Base-by-base conservation (phyloP, 1,140 invertebrate genomes). In the Leptinotarsa lineolata region DNA sequence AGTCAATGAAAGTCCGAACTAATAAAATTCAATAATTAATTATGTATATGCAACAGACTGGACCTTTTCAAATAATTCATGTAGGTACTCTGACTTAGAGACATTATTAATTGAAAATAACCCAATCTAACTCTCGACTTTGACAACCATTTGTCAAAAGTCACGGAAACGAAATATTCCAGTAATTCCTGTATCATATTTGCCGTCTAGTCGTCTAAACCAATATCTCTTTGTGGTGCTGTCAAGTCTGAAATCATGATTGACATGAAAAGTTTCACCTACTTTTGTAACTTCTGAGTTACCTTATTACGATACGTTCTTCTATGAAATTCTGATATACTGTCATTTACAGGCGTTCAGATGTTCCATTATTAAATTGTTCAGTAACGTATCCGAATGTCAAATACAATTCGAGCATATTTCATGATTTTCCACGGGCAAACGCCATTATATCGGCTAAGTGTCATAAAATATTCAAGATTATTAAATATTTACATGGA, bases 401-500 rank as follows among this genome's bases (percentile, higher is more conserved):
- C 61, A 64, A 64, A 22, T 64, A 22, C 15, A 64, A 64, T 64
- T 64, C 61, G 3, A 54, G 24, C 24, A 21, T 30, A 64, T 64
- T 30, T 64, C 61, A 64, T 64, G 61, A 64, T 30, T 64, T 21
- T 64, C 61, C 24, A 30, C 20, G 61, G 61, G 18, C 61, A 20
- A 16, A 30, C 61, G 61, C 61, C 61, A 64, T 64, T 64, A 64
- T 64, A 30, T 21, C 20, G 61, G 20, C 61, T 64, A 22, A 64
- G 61, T 64, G 61, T 64, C 61, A 64, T 64, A 15, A 64, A 64
- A 64, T 64, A 64, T 64, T 64, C 61, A 64, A 30, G 20, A 64
- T 64, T 64, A 64, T 64, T 21, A 64, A 64, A 64, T 64, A 64
- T 64, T 64, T 64, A 64, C 61, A 64, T 64, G 61, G 61, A 64